Evolutionary conservation across 1,140 invertebrate genomes (phyloP), one percentile per base, ranked within the genome.

Genomic region (Bombyx mandarina): DNA sequence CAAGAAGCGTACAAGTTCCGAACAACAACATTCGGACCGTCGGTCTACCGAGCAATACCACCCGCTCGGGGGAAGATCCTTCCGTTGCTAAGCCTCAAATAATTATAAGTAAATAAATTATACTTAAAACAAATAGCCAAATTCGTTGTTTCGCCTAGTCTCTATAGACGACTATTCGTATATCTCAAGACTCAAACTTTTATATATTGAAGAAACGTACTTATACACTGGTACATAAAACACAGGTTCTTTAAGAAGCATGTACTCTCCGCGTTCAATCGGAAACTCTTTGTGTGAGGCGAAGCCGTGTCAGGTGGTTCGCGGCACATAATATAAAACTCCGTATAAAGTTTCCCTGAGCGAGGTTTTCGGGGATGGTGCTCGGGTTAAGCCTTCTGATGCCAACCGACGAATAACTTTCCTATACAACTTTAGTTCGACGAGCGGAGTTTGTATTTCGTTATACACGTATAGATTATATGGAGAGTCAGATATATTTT

Each of bases 301-400:
- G 56, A 26, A 46, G 45, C 59, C 52, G 63, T 70, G 67, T 65
- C 68, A 72, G 73, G 69, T 72, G 63, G 49, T 61, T 65, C 59
- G 44, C 48, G 65, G 59, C 69, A 73, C 60, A 67, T 73, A 73
- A 73, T 71, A 69, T 65, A 70, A 71, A 71, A 71, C 70, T 68
- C 68, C 65, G 60, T 53, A 60, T 65, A 67, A 72, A 72, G 60
- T 72, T 61, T 53, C 56, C 22, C 53, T 54, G 51, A 58, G 53
- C 55, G 49, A 62, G 58, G 56, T 54, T 63, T 60, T 56, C 57
- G 57, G 46, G 51, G 61, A 49, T 58, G 48, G 56, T 61, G 69
- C 64, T 69, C 59, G 51, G 56, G 57, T 43, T 53, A 59, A 63
- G 50, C 53, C 53, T 44, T 51, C 57, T 48, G 35, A 10, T 45